phyloP scores from a whole-genome alignment of 2,113 vertebrate genomes.

The Vicugna pacos region DNA sequence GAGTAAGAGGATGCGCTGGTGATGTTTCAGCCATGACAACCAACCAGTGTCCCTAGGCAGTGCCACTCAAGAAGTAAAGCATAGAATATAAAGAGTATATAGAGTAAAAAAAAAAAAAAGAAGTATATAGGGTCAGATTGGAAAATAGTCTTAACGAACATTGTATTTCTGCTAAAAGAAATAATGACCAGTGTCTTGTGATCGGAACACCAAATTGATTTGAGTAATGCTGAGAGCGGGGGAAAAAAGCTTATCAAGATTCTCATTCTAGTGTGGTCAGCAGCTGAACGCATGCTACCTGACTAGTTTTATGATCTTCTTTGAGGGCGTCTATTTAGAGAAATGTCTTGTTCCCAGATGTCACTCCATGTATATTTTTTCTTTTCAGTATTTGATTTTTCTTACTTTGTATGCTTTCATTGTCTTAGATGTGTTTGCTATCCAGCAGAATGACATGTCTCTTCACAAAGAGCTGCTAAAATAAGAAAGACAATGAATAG shows the following conservation, averaged over 20 bases:
- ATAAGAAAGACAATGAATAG: constrained; percentile 59
- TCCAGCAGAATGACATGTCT: constrained; percentile 11
- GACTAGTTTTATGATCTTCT: not conserved
- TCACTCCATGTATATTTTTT: not conserved
- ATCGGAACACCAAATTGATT: not conserved
- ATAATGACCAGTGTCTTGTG: not conserved
- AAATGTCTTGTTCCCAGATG: constrained; percentile 28
- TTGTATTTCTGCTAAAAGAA: not conserved
- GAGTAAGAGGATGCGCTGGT: not conserved
- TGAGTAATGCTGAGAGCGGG: not conserved
- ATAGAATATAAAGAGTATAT: not conserved
- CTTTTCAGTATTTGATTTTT: constrained; percentile 35
- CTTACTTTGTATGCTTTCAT: constrained; percentile 17
- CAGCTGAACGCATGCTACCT: not conserved
- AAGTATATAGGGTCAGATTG: not conserved
- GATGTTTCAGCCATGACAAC: not conserved
- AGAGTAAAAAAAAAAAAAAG: not conserved
- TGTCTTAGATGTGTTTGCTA: constrained; percentile 49
- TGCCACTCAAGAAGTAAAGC: not conserved
- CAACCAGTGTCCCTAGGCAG: not conserved
- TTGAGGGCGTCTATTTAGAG: not conserved
- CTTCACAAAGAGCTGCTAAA: constrained; percentile 59
- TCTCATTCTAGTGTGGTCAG: not conserved
- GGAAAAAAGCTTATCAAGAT: not conserved
- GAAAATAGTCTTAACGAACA: not conserved